Evolutionary conservation across 2,888 invertebrate genomes (phyloP).

Genomic region (Clitarchus hookeri): DNA sequence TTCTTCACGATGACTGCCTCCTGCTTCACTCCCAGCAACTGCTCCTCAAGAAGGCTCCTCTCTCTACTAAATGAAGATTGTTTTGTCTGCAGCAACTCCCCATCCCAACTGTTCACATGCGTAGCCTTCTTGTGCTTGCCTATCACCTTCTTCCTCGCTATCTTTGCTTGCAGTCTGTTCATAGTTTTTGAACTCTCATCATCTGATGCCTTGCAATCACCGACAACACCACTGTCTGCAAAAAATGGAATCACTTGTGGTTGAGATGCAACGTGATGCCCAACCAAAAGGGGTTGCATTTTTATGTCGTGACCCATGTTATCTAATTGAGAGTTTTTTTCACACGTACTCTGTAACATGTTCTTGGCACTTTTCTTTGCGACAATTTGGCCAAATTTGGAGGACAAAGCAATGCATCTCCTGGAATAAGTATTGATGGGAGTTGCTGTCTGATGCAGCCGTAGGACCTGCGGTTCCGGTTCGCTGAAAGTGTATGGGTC

Average conservation of each 20-base stretch:
- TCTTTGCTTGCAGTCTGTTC: constrained; percentile 46
- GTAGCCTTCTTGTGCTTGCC: constrained; percentile 43
- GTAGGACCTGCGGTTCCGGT: constrained; percentile 48
- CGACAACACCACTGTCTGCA: constrained; percentile 25
- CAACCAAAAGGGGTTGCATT: constrained; percentile 27
- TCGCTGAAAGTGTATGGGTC: constrained; percentile 59
- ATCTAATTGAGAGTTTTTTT: not conserved
- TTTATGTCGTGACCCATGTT: constrained; percentile 12
- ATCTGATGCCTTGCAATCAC: constrained; percentile 36
- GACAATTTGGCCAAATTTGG: constrained; percentile 29
- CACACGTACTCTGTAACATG: not conserved
- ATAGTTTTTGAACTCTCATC: constrained; percentile 45
- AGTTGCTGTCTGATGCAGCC: constrained; percentile 37
- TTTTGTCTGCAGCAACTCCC: not conserved
- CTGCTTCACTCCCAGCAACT: constrained; percentile 41
- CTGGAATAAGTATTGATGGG: constrained; percentile 35
- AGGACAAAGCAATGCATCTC: constrained; percentile 29
- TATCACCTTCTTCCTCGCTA: constrained; percentile 46
- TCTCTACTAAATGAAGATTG: constrained; percentile 28
- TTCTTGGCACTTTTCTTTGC: constrained; percentile 25
- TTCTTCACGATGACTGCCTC: constrained; percentile 34
- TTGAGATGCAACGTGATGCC: constrained; percentile 23
- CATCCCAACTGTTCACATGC: constrained; percentile 25
- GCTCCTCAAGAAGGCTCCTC: constrained; percentile 42
- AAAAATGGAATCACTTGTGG: constrained; percentile 29